A percentile compares a stretch with the other conserved stretches of the same genome.
These are phyloP conservation scores for Temnothorax nylanderi DNA, from an alignment of 1,140 invertebrate species.

Conservation along the genomic window DNA sequence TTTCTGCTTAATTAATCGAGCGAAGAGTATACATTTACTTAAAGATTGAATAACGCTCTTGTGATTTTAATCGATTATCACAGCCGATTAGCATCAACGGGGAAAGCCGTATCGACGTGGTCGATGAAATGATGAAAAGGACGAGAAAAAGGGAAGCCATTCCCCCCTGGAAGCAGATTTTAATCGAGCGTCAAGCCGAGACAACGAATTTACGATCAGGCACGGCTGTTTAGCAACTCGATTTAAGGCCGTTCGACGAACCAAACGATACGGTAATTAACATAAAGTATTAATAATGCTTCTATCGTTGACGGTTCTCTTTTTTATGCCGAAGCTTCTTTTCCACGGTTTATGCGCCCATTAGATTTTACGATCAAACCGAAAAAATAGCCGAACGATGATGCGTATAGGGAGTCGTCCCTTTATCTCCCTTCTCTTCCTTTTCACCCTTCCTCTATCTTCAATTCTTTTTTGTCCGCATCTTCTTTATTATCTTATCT, in stretches of 20 bases:
- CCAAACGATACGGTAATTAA: constrained; percentile 83
- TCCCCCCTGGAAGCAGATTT: constrained; percentile 80
- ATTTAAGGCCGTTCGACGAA: constrained; percentile 81
- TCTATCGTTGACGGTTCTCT: constrained; percentile 78
- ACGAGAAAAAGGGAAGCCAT: constrained; percentile 54
- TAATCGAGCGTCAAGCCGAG: constrained; percentile 80
- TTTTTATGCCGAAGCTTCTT: constrained; percentile 81
- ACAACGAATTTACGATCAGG: constrained; percentile 82
- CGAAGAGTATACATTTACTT: neutral
- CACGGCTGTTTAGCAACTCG: constrained; percentile 77
- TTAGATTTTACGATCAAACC: constrained; percentile 85
- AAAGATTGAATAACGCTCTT: neutral
- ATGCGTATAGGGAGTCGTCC: constrained; percentile 72
- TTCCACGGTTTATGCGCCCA: constrained; percentile 83
- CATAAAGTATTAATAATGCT: constrained; percentile 85
- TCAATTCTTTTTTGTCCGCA: constrained; percentile 26
- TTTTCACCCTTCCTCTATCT: constrained; percentile 25
- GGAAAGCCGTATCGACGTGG: constrained; percentile 46
- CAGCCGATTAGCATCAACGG: neutral
- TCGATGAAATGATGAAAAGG: constrained; percentile 52
- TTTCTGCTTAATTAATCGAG: neutral
- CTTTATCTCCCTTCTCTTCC: constrained; percentile 64
- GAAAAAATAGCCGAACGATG: constrained; percentile 80
- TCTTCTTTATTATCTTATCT: constrained; percentile 22
- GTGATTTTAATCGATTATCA: constrained; percentile 15